Evolutionary conservation across 37 sponge, comb jelly and placozoan genomes (phyloP).

Genomic region (Spongia lamella): DNA sequence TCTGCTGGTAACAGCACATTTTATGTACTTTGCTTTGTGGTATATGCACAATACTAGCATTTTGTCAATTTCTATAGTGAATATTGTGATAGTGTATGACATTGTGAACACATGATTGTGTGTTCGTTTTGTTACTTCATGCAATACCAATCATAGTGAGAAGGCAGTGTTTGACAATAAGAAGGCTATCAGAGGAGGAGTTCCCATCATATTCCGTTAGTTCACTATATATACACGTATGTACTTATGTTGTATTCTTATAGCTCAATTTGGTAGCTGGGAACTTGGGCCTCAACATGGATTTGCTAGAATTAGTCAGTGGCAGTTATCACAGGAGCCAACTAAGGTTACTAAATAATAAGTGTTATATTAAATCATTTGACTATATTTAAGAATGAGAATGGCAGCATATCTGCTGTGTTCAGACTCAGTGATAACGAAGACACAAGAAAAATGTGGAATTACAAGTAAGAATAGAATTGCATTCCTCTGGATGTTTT

Average conservation of each 20-base stretch:
- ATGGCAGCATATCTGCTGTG: slow-evolving; percentile 67
- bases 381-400: slow-evolving; percentile 21
- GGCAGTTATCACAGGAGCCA: slow-evolving; percentile 33
- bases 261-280: slow-evolving; percentile 94
- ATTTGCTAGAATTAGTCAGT: slow-evolving; percentile 81
- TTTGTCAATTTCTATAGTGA: too few species aligned
- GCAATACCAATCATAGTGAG: slow-evolving; percentile 35
- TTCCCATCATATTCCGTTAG: slow-evolving; percentile 92
- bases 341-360: slow-evolving; percentile 17
- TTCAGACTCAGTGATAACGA: slow-evolving; percentile 75
- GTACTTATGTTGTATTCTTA: neutral
- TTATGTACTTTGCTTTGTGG: too few species aligned
- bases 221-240: neutral
- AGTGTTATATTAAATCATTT: neutral
- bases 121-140: neutral
- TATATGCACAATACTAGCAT: too few species aligned
- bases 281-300: slow-evolving; percentile 94
- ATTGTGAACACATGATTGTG: neutral
- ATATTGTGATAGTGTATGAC: neutral
- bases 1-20: too few species aligned
- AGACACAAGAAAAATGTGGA: slow-evolving; percentile 73
- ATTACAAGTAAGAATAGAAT: slow-evolving; percentile 29
- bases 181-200: slow-evolving; percentile 92
- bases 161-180: slow-evolving; percentile 87
- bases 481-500: neutral